phyloP scores from a whole-genome alignment of 2,888 invertebrate genomes.

The Gymnocheta viridis region DNA sequence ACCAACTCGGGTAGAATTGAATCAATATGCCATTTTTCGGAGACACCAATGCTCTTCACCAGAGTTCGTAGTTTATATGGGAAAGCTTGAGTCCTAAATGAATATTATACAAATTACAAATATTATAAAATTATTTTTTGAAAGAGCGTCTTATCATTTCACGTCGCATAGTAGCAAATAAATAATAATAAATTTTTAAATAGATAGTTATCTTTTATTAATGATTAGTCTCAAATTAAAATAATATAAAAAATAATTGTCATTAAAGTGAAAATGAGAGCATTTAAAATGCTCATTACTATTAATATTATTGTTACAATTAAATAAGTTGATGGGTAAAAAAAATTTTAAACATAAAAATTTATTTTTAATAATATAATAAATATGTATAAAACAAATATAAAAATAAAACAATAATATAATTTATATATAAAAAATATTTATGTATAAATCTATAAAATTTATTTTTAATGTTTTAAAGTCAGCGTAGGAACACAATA shows the following conservation, averaged over 20 bases:
- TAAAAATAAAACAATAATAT: slow-evolving; percentile 1
- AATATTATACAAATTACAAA: too few species aligned
- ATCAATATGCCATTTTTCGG: too few species aligned
- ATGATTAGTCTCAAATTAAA: slow-evolving; percentile 63
- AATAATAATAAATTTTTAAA: neutral
- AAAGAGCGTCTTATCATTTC: too few species aligned
- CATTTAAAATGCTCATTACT: slow-evolving; percentile 60
- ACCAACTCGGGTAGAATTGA: too few species aligned
- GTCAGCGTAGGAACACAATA: neutral
- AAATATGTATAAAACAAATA: slow-evolving; percentile 5
- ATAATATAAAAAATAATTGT: slow-evolving; percentile 62
- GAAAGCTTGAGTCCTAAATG: too few species aligned
- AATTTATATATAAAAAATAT: neutral
- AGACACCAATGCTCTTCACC: too few species aligned
- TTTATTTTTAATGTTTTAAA: neutral
- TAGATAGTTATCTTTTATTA: slow-evolving; percentile 62
- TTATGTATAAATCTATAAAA: neutral
- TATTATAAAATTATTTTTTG: too few species aligned
- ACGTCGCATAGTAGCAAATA: too few species aligned
- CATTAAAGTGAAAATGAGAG: slow-evolving; percentile 43
- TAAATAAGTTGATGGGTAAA: slow-evolving; percentile 27
- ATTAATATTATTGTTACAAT: slow-evolving; percentile 41
- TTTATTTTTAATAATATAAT: neutral
- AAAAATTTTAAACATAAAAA: slow-evolving; percentile 40
- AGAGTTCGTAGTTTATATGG: too few species aligned